These are phyloP conservation scores for Dasyprocta punctata DNA, from an alignment of 2,113 vertebrate genomes.

Conservation along the genomic window DNA sequence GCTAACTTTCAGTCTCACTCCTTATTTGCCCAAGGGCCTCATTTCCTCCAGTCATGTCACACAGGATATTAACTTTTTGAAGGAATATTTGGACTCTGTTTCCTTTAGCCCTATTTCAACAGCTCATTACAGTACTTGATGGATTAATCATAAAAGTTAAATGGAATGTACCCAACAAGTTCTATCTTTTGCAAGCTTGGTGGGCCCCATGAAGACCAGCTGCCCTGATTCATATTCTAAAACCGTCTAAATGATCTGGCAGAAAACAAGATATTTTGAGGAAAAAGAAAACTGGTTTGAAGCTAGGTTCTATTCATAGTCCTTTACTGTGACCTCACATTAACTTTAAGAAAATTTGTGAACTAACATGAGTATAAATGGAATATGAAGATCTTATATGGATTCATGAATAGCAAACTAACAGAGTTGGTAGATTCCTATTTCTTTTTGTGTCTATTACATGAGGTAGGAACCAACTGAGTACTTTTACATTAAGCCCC, in stretches of 20 bases:
- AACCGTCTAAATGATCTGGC: not conserved
- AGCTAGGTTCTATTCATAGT: not conserved
- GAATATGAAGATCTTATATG: not conserved
- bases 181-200: not conserved
- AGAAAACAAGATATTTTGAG: not conserved
- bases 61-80: constrained; percentile 48
- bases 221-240: not conserved
- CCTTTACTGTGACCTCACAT: not conserved
- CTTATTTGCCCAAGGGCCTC: not conserved
- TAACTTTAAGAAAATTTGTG: not conserved
- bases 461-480: not conserved
- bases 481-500: not conserved
- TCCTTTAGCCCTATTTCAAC: not conserved
- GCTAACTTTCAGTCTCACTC: not conserved
- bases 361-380: not conserved
- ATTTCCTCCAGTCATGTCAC: not conserved
- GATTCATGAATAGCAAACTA: not conserved
- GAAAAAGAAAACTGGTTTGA: not conserved
- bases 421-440: not conserved
- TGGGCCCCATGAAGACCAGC: not conserved
- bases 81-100: constrained; percentile 7
- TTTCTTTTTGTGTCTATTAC: not conserved
- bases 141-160: constrained; percentile 24
- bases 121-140: not conserved
- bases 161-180: not conserved